Conservation (phyloP, 2,888 invertebrate species). For the Oscheius sp. region DNA sequence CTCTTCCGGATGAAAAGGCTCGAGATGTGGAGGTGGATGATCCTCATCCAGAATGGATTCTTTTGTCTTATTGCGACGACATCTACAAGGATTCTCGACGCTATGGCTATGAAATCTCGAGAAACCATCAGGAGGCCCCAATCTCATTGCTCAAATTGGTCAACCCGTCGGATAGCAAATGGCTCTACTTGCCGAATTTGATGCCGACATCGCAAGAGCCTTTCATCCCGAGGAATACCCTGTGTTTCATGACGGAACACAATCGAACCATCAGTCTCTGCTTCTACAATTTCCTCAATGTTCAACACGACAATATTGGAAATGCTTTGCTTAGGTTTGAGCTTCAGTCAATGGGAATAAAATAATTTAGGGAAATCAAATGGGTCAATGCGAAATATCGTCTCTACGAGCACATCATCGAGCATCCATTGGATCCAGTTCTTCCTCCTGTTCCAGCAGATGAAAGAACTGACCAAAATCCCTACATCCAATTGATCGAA, state of each 20-base stretch:
- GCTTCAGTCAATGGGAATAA: neutral
- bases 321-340: too few relatives aligned
- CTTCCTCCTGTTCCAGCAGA: neutral
- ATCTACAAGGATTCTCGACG: slow-evolving; percentile 24
- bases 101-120: slow-evolving; percentile 29
- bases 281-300: slow-evolving; percentile 44
- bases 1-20: neutral
- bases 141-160: slow-evolving; percentile 8
- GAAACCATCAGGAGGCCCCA: slow-evolving; percentile 1
- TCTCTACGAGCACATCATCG: slow-evolving; percentile 14
- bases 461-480: neutral
- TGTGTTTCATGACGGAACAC: slow-evolving; percentile 47
- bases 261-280: slow-evolving; percentile 52
- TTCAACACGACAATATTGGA: too few relatives aligned
- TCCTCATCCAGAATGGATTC: neutral
- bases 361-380: neutral
- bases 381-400: slow-evolving; percentile 16
- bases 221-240: slow-evolving; percentile 56
- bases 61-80: neutral
- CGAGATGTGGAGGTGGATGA: too few relatives aligned
- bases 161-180: neutral
- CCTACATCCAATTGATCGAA: slow-evolving; percentile 45
- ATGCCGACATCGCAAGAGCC: slow-evolving; percentile 28
- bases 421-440: slow-evolving; percentile 11
- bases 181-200: slow-evolving; percentile 20